These are phyloP conservation scores for Chrysocyon brachyurus DNA, from an alignment of 2,797 vertebrate genomes.

Conservation along the genomic window DNA sequence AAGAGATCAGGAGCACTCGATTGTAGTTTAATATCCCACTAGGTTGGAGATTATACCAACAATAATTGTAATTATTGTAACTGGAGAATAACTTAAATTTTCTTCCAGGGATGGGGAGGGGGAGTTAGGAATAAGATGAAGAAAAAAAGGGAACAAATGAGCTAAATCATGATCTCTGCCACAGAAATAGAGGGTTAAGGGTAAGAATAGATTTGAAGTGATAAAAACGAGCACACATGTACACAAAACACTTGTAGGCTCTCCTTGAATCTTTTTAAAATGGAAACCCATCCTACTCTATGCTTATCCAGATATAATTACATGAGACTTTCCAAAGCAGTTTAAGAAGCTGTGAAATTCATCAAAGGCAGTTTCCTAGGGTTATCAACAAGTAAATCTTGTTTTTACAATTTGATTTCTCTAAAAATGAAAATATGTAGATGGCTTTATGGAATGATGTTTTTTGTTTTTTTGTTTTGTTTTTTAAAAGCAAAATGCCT, in stretches of 20 bases:
- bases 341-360: neutral
- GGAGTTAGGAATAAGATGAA: neutral
- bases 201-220: neutral
- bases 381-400: neutral
- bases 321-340: neutral
- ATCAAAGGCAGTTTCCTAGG: neutral
- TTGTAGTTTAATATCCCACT: neutral
- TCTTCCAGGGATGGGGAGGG: neutral
- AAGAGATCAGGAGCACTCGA: neutral
- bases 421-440: neutral
- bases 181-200: neutral
- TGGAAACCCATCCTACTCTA: neutral
- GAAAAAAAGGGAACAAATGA: neutral
- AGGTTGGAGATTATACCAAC: neutral
- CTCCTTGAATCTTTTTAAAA: neutral
- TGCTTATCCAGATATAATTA: neutral
- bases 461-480: no score
- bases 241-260: neutral
- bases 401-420: neutral
- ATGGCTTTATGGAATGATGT: neutral
- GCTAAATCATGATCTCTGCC: neutral
- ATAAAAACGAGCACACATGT: neutral
- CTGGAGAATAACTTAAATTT: neutral
- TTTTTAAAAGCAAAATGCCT: neutral
- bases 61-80: neutral